Base-by-base conservation (phyloP, 1,140 invertebrate species). In the Nymphalis io region DNA sequence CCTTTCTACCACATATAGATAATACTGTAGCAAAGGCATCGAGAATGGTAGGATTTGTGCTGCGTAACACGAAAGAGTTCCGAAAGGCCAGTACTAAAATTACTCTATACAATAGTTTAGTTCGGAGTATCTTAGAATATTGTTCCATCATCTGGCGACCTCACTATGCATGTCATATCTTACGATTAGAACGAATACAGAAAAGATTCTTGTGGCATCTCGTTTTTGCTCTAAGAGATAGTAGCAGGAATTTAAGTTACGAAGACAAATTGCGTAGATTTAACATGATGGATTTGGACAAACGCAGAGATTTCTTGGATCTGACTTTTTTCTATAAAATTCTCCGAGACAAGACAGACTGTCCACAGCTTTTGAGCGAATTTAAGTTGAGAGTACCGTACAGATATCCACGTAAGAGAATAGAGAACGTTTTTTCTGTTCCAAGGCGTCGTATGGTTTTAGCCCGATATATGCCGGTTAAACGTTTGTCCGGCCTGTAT, bases 101-200 rank as follows among this genome's bases (percentile, higher is more conserved):
- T 46, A 46, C 42, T 46, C n/a, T 46, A 46, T 46, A 46, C n/a
- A 46, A 46, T 46, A 46, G 42, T 46, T 46, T 46, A 46, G 42
- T 46, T 46, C n/a, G 42, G n/a, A 46, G 42, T 16, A 46, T 46
- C 42, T 46, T 46, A 46, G 15, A 46, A 46, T 46, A 46, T 16
- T n/a, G 42, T n/a, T 46, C 42, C 42, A 16, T 46, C 42, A n/a
- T 46, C 42, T 46, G 42, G 42, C 42, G 42, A n/a, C 42, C 42
- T 46, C 42, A 46, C 42, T 46, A 16, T 46, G 42, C 42, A 46
- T 46, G 42, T 46, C n/a, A 46, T 46, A 46, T 46, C 15, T 46
- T 46, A 16, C 42, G 42, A 2, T 46, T 46, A 46, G 42, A 46
- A 46, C 42, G 42, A 18, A 46, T 46, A 46, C 42, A 46, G n/a